phyloP scores from a whole-genome alignment of 2,797 vertebrate genomes.

The Nannoperca obscura region DNA sequence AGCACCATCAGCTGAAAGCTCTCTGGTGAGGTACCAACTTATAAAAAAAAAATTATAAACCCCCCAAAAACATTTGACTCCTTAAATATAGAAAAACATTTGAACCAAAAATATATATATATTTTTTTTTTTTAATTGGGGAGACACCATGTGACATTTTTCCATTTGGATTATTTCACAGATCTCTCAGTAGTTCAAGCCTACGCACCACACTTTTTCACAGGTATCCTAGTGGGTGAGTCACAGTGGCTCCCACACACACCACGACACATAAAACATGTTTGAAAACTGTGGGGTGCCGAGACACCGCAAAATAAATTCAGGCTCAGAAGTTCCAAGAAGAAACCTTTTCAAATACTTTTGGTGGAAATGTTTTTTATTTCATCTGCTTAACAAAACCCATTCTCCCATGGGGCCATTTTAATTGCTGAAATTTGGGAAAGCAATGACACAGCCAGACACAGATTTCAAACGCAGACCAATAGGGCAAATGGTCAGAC shows the following conservation, averaged over 20 bases:
- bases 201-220: slow-evolving; percentile 54
- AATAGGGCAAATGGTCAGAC: background rate
- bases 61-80: background rate
- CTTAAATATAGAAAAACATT: background rate
- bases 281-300: slow-evolving; percentile 27
- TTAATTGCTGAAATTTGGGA: slow-evolving; percentile 19
- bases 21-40: background rate
- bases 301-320: slow-evolving; percentile 26
- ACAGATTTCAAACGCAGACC: slow-evolving; percentile 1
- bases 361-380: background rate
- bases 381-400: slow-evolving; percentile 2
- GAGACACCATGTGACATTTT: slow-evolving; percentile 26
- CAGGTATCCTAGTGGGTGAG: slow-evolving; percentile 63
- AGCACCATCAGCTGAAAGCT: background rate
- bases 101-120: background rate
- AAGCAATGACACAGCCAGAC: background rate
- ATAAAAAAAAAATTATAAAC: background rate
- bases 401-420: slow-evolving; percentile 2
- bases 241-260: slow-evolving; percentile 62
- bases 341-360: slow-evolving; percentile 21
- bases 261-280: slow-evolving; percentile 33
- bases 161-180: slow-evolving; percentile 44
- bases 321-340: background rate
- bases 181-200: slow-evolving; percentile 43
- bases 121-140: too few relatives aligned